These are phyloP conservation scores for Tridacna crocea DNA, from an alignment of 2,888 invertebrate species.

Conservation along the genomic window DNA sequence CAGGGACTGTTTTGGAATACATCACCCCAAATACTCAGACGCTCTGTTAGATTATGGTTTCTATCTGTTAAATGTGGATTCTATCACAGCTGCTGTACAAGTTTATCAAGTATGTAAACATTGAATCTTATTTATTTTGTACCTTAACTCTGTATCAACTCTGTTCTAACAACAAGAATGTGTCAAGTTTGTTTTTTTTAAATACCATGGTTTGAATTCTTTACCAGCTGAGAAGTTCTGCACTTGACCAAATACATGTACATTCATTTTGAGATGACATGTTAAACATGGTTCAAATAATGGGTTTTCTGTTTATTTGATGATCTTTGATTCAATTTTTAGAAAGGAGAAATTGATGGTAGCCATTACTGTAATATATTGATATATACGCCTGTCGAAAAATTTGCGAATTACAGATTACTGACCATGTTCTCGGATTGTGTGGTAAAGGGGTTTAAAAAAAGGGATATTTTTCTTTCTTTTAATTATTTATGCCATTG, in stretches of 20 bases:
- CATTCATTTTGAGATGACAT: neutral
- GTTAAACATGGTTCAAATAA: no score
- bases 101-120: slow-evolving; percentile 89
- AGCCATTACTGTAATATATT: neutral
- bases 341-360: slow-evolving; percentile 1
- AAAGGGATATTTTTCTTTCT: no score
- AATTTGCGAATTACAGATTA: no score
- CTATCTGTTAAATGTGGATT: slow-evolving; percentile 94
- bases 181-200: neutral
- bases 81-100: slow-evolving; percentile 92
- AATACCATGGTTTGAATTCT: neutral
- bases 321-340: no score
- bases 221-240: neutral
- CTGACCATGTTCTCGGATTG: no score
- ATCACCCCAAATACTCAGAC: slow-evolving; percentile 93
- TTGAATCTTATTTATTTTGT: neutral
- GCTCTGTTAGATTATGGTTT: slow-evolving; percentile 95
- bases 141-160: neutral
- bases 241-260: no score
- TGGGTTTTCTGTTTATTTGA: no score
- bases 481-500: no score
- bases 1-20: slow-evolving; percentile 85
- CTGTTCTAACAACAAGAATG: neutral
- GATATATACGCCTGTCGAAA: neutral
- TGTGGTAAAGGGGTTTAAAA: neutral